Conservation (phyloP, 2,888 invertebrate species). For the Apamea epomidion region DNA sequence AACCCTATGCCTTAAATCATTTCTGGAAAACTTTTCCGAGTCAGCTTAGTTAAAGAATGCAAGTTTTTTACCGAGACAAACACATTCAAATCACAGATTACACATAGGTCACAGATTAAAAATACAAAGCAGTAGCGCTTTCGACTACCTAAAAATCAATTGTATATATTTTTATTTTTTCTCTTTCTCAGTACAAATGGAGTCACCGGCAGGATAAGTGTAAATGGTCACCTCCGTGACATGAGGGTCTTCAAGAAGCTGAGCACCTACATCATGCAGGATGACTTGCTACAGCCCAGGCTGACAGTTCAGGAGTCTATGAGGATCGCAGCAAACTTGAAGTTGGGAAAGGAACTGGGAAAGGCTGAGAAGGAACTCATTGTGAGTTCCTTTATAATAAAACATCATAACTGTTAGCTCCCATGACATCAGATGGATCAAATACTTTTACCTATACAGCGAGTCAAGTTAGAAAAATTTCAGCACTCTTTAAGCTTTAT, state of each 20-base stretch:
- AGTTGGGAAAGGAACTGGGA: conserved; percentile 91
- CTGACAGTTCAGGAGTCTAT: conserved; percentile 94
- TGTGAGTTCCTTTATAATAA: conserved; percentile 79
- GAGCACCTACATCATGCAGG: conserved; percentile 96
- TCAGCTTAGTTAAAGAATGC: no score
- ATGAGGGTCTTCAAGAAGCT: conserved; percentile 93
- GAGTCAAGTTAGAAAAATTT: not conserved
- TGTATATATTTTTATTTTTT: not conserved
- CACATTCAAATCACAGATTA: no score
- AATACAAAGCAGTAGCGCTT: not conserved
- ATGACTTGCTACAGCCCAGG: conserved; percentile 93
- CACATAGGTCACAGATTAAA: no score
- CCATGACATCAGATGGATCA: not conserved
- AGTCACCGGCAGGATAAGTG: conserved; percentile 92
- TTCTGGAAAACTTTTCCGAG: no score
- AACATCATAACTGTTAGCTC: not conserved
- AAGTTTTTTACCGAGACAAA: no score
- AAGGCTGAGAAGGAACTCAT: conserved; percentile 91
- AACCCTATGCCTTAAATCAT: no score
- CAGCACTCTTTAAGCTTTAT: not conserved
- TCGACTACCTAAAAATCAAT: not conserved
- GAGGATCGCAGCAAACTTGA: conserved; percentile 93
- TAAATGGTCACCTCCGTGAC: conserved; percentile 93
- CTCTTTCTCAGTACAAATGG: conserved; percentile 87
- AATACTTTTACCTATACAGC: not conserved